phyloP scores from a whole-genome alignment of 1,140 invertebrate genomes.

The Lanistes nyassanus region DNA sequence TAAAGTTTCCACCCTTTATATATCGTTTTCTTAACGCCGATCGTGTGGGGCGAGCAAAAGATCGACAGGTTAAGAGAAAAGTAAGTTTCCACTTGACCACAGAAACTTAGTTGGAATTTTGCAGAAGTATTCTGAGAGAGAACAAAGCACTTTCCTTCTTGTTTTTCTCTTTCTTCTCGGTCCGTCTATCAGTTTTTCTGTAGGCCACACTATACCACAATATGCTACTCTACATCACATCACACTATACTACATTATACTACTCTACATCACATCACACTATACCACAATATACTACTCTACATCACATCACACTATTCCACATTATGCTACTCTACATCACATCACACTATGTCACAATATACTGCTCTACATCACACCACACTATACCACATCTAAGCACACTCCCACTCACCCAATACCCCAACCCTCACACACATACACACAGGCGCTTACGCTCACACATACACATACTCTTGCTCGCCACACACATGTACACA shows the following conservation, averaged over 20 bases:
- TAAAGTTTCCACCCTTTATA: no score
- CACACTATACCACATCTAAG: conserved; percentile 12
- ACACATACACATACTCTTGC: no score
- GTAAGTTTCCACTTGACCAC: no score
- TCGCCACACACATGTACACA: no score
- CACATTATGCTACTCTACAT: conserved; percentile 28
- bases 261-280: conserved; percentile 27
- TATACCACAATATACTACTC: conserved; percentile 31
- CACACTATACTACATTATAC: conserved; percentile 23
- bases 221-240: conserved; percentile 23
- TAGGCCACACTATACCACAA: conserved; percentile 14
- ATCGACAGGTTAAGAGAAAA: no score
- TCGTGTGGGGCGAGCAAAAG: no score
- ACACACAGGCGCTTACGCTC: no score
- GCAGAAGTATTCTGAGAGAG: no score
- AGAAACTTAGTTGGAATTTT: no score
- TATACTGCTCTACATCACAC: conserved; percentile 19
- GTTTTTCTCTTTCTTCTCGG: neutral
- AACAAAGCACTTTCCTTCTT: neutral
- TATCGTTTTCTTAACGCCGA: no score
- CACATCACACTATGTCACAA: conserved; percentile 19
- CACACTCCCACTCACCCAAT: no score
- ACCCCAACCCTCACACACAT: no score
- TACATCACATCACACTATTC: conserved; percentile 22
- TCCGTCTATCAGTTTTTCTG: neutral